A percentile compares a stretch with the other conserved stretches of the same genome.
Conservation (phyloP, 64 coral and sea anemone species). For the Porites australiensis region DNA sequence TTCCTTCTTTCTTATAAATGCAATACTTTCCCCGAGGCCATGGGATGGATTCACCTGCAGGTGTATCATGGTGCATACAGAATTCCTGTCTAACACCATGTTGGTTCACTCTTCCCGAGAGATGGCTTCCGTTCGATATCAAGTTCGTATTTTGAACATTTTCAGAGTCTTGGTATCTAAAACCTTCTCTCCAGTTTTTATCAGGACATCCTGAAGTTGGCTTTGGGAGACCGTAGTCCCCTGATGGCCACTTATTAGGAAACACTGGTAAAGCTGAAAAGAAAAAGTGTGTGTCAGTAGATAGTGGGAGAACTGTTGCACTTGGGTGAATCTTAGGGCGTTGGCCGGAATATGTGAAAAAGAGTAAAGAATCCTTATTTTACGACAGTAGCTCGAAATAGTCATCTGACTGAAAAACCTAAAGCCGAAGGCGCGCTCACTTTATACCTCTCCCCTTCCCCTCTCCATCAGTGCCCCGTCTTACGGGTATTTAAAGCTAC, state of each 20-base stretch:
- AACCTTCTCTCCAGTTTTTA: conserved; percentile 81
- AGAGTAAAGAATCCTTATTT: no score
- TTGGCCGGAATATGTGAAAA: no score
- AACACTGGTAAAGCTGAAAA: conserved; percentile 9
- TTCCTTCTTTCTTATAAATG: conserved; percentile 77
- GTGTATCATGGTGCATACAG: conserved; percentile 55
- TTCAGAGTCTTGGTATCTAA: conserved; percentile 91
- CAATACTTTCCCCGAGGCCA: conserved; percentile 91
- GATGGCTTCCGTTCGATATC: conserved; percentile 78
- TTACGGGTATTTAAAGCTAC: no score
- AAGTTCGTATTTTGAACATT: conserved; percentile 79
- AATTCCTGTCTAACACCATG: conserved; percentile 91
- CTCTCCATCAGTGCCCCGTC: no score
- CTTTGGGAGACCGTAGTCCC: conserved; percentile 84
- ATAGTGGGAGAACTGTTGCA: background rate
- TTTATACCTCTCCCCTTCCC: no score
- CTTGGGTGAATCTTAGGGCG: no score
- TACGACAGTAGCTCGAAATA: no score
- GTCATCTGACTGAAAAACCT: no score
- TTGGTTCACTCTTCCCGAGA: conserved; percentile 68
- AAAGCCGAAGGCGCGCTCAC: no score
- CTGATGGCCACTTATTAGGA: conserved; percentile 74
- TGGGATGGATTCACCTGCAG: background rate
- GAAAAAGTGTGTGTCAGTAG: background rate
- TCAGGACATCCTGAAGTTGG: conserved; percentile 75